phyloP scores from a whole-genome alignment of 1,140 invertebrate genomes.

The Oryzaephilus surinamensis region DNA sequence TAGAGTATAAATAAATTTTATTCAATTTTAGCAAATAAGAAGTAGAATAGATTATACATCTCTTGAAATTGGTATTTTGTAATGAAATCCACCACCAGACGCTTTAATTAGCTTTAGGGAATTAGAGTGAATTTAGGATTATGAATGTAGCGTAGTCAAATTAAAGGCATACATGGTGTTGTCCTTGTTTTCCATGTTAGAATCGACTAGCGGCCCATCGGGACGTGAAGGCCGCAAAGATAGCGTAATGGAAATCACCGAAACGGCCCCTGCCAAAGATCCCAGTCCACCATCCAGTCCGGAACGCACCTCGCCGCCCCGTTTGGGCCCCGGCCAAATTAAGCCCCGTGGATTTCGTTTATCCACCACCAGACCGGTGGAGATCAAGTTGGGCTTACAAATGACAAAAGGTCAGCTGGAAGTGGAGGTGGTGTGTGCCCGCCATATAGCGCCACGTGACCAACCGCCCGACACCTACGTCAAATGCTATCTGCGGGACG shows the following conservation, averaged over 20 bases:
- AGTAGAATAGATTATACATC: too few relatives aligned
- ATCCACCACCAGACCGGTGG: conserved; percentile 56
- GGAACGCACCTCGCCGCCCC: conserved; percentile 34
- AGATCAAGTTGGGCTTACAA: conserved; percentile 77
- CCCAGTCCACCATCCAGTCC: conserved; percentile 40
- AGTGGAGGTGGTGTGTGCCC: conserved; percentile 61
- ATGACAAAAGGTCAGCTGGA: conserved; percentile 87
- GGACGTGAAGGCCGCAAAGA: conserved; percentile 25
- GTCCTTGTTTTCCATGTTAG: too few relatives aligned
- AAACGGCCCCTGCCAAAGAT: conserved; percentile 31
- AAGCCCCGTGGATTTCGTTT: conserved; percentile 60
- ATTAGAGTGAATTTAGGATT: conserved; percentile 10
- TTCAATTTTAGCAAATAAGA: too few relatives aligned
- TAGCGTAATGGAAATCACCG: conserved; percentile 30
- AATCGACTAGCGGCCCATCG: conserved; percentile 19
- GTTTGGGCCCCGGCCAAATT: conserved; percentile 65
- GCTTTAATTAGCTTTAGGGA: conserved; percentile 4
- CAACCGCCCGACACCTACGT: conserved; percentile 76
- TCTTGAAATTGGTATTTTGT: too few relatives aligned
- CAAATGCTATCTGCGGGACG: conserved; percentile 84
- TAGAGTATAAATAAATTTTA: too few relatives aligned
- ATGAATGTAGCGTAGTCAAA: too few relatives aligned
- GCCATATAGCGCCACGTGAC: conserved; percentile 41
- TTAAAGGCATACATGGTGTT: too few relatives aligned
- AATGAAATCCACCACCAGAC: too few relatives aligned